phyloP scores from a whole-genome alignment of 2,888 invertebrate species.

The Orthonychiurus folsomi region DNA sequence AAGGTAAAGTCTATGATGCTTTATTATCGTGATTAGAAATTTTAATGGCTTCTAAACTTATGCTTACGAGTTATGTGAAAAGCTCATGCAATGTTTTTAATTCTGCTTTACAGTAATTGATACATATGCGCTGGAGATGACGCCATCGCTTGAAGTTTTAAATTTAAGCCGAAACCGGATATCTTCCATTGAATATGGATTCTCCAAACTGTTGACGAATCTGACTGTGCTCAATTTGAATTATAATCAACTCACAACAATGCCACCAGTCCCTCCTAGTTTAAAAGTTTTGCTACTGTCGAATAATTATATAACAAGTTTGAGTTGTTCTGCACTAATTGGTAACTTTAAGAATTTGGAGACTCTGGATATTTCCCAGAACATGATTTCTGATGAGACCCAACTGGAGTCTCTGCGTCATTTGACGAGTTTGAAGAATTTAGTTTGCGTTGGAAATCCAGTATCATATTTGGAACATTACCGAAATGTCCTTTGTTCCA shows the following conservation, averaged over 20 bases:
- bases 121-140: constrained; percentile 24
- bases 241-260: constrained; percentile 35
- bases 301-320: constrained; percentile 36
- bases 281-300: constrained; percentile 34
- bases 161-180: constrained; percentile 37
- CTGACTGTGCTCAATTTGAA: constrained; percentile 35
- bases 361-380: constrained; percentile 36
- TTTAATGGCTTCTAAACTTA: too few relatives aligned
- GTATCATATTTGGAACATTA: constrained; percentile 32
- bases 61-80: too few relatives aligned
- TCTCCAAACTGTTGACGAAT: constrained; percentile 27
- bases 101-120: too few relatives aligned
- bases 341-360: constrained; percentile 26
- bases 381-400: constrained; percentile 32
- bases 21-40: too few relatives aligned
- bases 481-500: constrained; percentile 25
- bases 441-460: constrained; percentile 35
- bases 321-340: constrained; percentile 21
- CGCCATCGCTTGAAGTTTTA: constrained; percentile 32
- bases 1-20: too few relatives aligned
- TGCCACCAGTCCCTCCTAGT: constrained; percentile 38
- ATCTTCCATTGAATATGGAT: constrained; percentile 24
- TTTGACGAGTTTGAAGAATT: constrained; percentile 29
- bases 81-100: too few relatives aligned
- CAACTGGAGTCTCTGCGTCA: constrained; percentile 28